Base-by-base conservation (phyloP, 2,797 vertebrate genomes). In the Hozukius guyotensis region DNA sequence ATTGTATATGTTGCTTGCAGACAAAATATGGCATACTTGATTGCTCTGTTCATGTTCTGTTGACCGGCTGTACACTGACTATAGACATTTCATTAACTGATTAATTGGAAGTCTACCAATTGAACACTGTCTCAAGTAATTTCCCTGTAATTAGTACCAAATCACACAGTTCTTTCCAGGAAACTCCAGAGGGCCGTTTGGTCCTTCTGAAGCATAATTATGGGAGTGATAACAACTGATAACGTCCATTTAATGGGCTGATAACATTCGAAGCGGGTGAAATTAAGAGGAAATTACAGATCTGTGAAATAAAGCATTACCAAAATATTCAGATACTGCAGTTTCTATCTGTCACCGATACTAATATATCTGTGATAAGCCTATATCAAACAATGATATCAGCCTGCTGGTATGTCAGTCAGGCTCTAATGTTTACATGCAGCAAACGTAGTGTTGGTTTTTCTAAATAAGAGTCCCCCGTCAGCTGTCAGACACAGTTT, bases 401-500 rank as follows among this genome's bases (percentile, higher is more conserved):
- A 0, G 6, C 7, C 63, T 24, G 14, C 67, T 36, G 29, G 29
- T 24, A 9, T 78, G 69, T 81, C 69, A 24, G 70, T 61, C 6
- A 59, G 6, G 38, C 52, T 63, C 10, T 6, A 2, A 29, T 85
- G 82, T 88, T 74, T 73, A 76, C 82, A 63, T 38, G 34, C 57
- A 67, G 77, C 64, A 86, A 75, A 85, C 81, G 72, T 42, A 49
- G 72, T 70, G 82, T 80, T 56, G 49, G 56, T 74, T 59, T 73
- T 52, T 72, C 76, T 78, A 77, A 90, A 85, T 63, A 86, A 2
- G 46, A 64, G 64, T 38, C 66, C 75, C 75, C 55, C 2, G 2
- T 81, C 80, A 76, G 24, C 68, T 76, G 72, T 80, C 85, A 87
- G 53, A 73, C 66, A 1, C 62, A 3, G 60, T 86, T 72, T 83